Percentiles rank a stretch among this genome's conserved stretches.
Evolutionary conservation across 2,888 invertebrate genomes (phyloP).

Genomic region (Euplexia lucipara): DNA sequence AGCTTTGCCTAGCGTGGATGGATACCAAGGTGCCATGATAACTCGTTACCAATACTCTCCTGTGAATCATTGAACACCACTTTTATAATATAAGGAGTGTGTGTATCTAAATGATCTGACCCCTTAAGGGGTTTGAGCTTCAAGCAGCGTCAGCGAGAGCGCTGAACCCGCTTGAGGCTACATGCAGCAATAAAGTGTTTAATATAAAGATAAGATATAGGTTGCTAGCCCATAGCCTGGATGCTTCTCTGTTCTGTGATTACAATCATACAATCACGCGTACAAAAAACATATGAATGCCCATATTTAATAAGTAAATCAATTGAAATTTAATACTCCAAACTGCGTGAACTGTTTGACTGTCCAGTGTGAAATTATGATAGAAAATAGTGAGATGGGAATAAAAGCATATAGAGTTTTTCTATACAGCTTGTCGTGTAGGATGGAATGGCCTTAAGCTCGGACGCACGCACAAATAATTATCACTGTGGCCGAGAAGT

Average conservation of each 20-base stretch:
- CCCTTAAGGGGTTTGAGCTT: slow-evolving; percentile 44
- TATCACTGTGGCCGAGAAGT: slow-evolving; percentile 77
- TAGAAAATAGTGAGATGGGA: slow-evolving; percentile 65
- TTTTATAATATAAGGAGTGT: slow-evolving; percentile 60
- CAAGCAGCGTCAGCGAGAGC: slow-evolving; percentile 35
- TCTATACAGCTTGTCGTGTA: slow-evolving; percentile 74
- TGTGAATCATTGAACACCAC: slow-evolving; percentile 55
- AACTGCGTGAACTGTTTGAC: slow-evolving; percentile 75
- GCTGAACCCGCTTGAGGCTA: slow-evolving; percentile 44
- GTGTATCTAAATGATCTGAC: slow-evolving; percentile 52
- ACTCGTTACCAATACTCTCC: slow-evolving; percentile 47
- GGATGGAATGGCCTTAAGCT: slow-evolving; percentile 77
- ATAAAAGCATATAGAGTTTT: slow-evolving; percentile 78
- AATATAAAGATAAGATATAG: slow-evolving; percentile 60
- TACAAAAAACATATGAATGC: slow-evolving; percentile 84
- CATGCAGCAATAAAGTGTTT: slow-evolving; percentile 63
- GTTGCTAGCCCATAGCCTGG: slow-evolving; percentile 52
- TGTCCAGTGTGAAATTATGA: slow-evolving; percentile 81
- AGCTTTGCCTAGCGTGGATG: slow-evolving; percentile 39
- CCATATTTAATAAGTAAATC: slow-evolving; percentile 89
- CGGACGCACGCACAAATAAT: slow-evolving; percentile 85
- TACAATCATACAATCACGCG: slow-evolving; percentile 81
- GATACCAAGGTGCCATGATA: slow-evolving; percentile 42
- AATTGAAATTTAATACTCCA: slow-evolving; percentile 80
- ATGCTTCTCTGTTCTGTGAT: slow-evolving; percentile 78